Evolutionary conservation across 2,888 invertebrate species (phyloP), one percentile per base, ranked within the genome.

Genomic region (Lacanobia oleracea): DNA sequence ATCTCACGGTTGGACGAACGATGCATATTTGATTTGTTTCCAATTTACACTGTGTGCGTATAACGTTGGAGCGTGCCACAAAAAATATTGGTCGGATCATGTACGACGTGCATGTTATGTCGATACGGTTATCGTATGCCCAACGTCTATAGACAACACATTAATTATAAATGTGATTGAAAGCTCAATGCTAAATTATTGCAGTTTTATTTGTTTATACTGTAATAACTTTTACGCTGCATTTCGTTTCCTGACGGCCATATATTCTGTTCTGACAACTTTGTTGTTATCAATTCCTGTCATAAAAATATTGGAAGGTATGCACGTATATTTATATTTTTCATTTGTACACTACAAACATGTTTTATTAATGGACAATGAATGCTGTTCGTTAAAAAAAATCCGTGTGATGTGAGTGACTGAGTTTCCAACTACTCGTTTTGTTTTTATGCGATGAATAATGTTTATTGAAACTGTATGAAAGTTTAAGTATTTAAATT

Each of bases 11-110:
- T 91, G 92, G 90, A 89, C 91, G 93, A 88, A 86, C 93, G 93
- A 93, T 94, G 94, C 94, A 95, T 95, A 95, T 94, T 94, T 94
- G 94, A 94, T 95, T 94, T 94, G 94, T 94, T 94, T 93, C 92
- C 93, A 94, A 94, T 94, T 93, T 93, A 92, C 93, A 91, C 91
- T 89, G 88, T 88, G 89, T 91, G 86, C 83, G 86, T 88, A 87
- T 84, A 79, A 72, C 79, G 77, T 79, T 61, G 84, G 82, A 83
- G 86, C 88, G 90, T 88, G 87, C 88, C 82, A 87, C 88, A 91
- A 93, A 94, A 93, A 92, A 91, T 88, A 89, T 89, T 88, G 87
- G 75, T 71, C 71, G 87, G 88, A 90, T 92, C 87, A 89, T 87
- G 76, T 76, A 69, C 75, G 72, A 67, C 75, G 83, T 87, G 84